Evolutionary conservation across 1,140 invertebrate species (phyloP), one percentile per base, ranked within the genome.

Genomic region (Planococcus citri): DNA sequence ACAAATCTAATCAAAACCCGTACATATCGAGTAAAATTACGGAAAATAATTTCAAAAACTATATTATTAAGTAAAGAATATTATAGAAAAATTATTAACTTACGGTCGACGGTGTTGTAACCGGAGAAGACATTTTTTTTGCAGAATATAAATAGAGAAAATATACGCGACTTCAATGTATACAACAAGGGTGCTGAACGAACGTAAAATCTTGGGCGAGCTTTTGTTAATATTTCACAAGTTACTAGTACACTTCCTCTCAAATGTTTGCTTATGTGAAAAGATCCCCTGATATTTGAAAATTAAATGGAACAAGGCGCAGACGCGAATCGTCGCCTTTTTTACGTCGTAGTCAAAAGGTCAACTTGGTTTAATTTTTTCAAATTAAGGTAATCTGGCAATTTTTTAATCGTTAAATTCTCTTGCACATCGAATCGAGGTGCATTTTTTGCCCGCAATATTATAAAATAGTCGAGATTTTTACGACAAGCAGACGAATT

Each of bases 281-380:
- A 51, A 51, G 41, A 51, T 51, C 41, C 41, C 41, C 17, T 51
- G 41, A 51, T 51, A 51, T 51, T 51, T 51, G 41, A 51, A 51
- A 51, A 51, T 51, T 51, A 51, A 51, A 51, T 51, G 41, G 41
- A 51, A 51, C 41, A 51, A n/a, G n/a, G 41, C 41, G 41, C 41
- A 51, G 41, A 51, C 41, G 41, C 41, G 41, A 51, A 51, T 51
- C 41, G 41, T 51, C 41, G 41, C 41, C 41, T 51, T 51, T 51
- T 51, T 51, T 17, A 51, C 41, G 41, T 51, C 41, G 41, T 51
- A 51, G 41, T 51, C 17, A 20, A 51, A 51, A 51, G 41, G 41
- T 51, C 41, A 51, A 51, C 12, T 20, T 51, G 41, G 12, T 51
- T 51, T 51, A 51, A 51, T 51, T 51, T 51, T 3, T 20, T 17